A percentile compares a stretch with the other conserved stretches of the same genome.
These are phyloP conservation scores for Champsocephalus esox DNA, from an alignment of 2,797 vertebrate genomes.

Conservation along the genomic window DNA sequence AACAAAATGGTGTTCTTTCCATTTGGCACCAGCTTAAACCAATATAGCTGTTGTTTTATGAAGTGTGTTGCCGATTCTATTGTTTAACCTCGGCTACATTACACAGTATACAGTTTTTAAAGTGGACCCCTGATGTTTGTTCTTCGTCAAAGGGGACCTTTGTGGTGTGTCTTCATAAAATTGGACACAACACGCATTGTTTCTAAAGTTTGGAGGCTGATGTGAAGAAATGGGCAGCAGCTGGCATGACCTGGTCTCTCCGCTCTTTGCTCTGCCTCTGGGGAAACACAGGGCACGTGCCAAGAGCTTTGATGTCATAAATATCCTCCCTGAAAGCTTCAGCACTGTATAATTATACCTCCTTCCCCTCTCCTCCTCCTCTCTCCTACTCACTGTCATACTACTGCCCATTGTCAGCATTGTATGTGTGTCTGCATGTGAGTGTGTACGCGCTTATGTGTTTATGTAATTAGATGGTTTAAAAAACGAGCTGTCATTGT, in stretches of 20 bases:
- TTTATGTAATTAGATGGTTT: conserved; percentile 46
- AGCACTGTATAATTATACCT: conserved; percentile 67
- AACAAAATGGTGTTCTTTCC: background rate
- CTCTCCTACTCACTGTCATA: conserved; percentile 26
- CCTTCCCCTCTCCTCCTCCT: conserved; percentile 43
- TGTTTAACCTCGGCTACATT: background rate
- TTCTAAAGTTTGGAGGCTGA: conserved; percentile 2
- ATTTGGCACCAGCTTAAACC: background rate
- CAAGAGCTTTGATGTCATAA: conserved; percentile 73
- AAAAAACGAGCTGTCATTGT: conserved; percentile 27
- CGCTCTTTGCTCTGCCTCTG: conserved; percentile 31
- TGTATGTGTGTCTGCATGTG: conserved; percentile 13
- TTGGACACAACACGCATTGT: background rate
- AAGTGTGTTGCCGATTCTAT: background rate
- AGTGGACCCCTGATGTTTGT: conserved; percentile 2
- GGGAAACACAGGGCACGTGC: conserved; percentile 52
- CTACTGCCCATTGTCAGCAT: conserved; percentile 32
- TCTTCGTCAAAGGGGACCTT: conserved; percentile 9
- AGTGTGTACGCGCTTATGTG: background rate
- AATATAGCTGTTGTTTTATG: background rate
- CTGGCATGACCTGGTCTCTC: conserved; percentile 36
- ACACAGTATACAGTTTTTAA: conserved; percentile 3
- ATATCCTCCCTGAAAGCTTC: conserved; percentile 61
- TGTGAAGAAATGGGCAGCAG: conserved; percentile 40
- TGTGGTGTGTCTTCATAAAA: conserved; percentile 16